Evolutionary conservation across 2,888 invertebrate species (phyloP).

Genomic region (Sussaba pulchella): DNA sequence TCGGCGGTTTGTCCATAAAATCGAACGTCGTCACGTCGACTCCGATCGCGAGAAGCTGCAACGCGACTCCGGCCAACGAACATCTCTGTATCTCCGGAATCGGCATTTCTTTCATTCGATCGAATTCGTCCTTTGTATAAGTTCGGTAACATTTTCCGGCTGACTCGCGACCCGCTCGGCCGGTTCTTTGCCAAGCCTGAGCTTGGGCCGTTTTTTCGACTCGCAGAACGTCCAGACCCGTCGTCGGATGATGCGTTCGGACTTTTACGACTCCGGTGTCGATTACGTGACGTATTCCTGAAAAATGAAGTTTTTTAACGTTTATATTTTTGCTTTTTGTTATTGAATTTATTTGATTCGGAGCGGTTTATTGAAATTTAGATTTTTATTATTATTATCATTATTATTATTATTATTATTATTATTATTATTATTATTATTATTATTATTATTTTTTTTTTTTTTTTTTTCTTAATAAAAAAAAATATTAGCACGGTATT

Average conservation of each 20-base stretch:
- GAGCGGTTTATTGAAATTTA: too few relatives aligned
- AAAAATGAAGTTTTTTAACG: not conserved
- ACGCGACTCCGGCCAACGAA: conserved; percentile 89
- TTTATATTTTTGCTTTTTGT: not conserved
- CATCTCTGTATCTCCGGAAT: conserved; percentile 94
- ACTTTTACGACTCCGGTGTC: conserved; percentile 97
- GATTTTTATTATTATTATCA: too few relatives aligned
- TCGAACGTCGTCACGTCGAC: conserved; percentile 94
- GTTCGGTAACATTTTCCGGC: conserved; percentile 95
- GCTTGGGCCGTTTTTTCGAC: conserved; percentile 95
- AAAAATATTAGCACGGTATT: too few relatives aligned
- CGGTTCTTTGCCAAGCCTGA: conserved; percentile 96
- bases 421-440: too few relatives aligned
- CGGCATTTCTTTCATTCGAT: conserved; percentile 89
- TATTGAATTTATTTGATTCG: not conserved
- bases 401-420: too few relatives aligned
- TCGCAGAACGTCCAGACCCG: conserved; percentile 93
- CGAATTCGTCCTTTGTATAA: conserved; percentile 92
- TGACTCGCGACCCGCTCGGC: conserved; percentile 95
- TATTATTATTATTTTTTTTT: too few relatives aligned
- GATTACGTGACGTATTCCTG: conserved; percentile 94
- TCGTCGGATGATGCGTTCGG: conserved; percentile 91
- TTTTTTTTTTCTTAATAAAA: too few relatives aligned
- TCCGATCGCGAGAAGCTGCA: conserved; percentile 94
- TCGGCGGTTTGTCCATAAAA: conserved; percentile 95